A percentile compares a stretch with the other conserved stretches of the same genome.
Evolutionary conservation across 2,797 vertebrate species (phyloP).

Genomic region (Hapalemur alaotrensis): DNA sequence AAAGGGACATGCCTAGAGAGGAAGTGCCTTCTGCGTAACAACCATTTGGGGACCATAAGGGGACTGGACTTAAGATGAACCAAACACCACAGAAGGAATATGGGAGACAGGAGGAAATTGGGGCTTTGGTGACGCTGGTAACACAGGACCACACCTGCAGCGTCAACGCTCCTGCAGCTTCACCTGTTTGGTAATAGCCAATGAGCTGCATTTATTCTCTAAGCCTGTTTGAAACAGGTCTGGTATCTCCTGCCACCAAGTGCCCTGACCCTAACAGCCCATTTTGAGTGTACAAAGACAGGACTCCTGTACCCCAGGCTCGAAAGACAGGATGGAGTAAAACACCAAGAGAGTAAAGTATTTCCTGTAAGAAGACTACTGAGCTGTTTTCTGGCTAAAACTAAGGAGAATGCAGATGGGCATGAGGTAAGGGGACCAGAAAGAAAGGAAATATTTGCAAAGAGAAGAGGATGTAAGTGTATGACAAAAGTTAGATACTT

Average conservation of each 20-base stretch:
- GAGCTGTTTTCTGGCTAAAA: neutral
- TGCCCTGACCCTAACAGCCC: neutral
- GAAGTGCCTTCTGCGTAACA: neutral
- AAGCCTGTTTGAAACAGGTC: neutral
- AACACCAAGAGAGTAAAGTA: neutral
- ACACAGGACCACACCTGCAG: accelerated
- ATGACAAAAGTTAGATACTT: neutral
- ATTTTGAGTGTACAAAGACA: neutral
- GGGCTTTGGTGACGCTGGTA: neutral
- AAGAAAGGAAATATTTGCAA: neutral
- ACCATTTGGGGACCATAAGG: no score
- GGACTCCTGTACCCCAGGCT: neutral
- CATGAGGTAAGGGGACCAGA: neutral
- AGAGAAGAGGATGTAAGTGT: neutral
- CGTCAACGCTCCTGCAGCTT: accelerated
- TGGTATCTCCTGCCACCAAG: neutral
- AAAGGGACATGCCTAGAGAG: neutral
- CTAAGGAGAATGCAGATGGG: neutral
- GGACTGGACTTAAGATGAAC: neutral
- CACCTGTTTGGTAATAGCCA: neutral
- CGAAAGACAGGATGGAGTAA: neutral
- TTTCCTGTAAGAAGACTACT: neutral
- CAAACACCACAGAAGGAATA: neutral
- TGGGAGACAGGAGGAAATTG: accelerated
- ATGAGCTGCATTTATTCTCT: no score